Evolutionary conservation across 1,140 invertebrate genomes (phyloP), one percentile per base, ranked within the genome.

Genomic region (Nebria ingens): DNA sequence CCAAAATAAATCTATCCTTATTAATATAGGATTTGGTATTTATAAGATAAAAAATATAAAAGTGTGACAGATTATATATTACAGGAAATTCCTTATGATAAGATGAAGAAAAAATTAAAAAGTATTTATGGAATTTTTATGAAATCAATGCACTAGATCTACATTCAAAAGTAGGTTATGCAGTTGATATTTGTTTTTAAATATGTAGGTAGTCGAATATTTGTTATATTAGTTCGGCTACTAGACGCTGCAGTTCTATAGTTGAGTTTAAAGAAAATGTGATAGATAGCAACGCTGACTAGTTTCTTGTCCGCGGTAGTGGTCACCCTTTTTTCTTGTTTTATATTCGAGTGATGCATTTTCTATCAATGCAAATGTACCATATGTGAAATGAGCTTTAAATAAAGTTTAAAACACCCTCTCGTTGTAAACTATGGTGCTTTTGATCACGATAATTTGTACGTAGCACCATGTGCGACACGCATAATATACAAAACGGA

Each of bases 381-480:
- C 40, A 45, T 45, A 45, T 45, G 40, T 45, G 40, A 45, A 45
- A 45, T 45, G 15, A 17, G 40, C 15, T 45, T 45, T 45, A 45
- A 45, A 45, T 45, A 45, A 45, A 45, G 40, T 45, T 45, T 45
- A 11, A 45, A 45, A 45, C 40, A 45, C 40, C 40, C 40, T 45
- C 40, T 45, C 6, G 17, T 17, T 45, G 40, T 45, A 45, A 45
- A 45, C 40, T 45, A 45, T 17, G 15, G 6, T 11, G 15, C 40
- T 6, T 45, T 45, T 45, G 40, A 45, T 45, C 40, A 45, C 15
- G 40, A 45, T 45, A 45, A 45, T 45, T 45, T 45, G 40, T 45
- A 45, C 40, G 40, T 45, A 45, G 40, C 40, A 45, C 40, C 40
- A 45, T 45, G 40, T 45, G 40, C 40, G 40, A 45, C 40, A 45